Percentiles rank a stretch among this genome's conserved stretches.
These are phyloP conservation scores for Coelopa frigida DNA, from an alignment of 1,140 invertebrate genomes.

Conservation along the genomic window DNA sequence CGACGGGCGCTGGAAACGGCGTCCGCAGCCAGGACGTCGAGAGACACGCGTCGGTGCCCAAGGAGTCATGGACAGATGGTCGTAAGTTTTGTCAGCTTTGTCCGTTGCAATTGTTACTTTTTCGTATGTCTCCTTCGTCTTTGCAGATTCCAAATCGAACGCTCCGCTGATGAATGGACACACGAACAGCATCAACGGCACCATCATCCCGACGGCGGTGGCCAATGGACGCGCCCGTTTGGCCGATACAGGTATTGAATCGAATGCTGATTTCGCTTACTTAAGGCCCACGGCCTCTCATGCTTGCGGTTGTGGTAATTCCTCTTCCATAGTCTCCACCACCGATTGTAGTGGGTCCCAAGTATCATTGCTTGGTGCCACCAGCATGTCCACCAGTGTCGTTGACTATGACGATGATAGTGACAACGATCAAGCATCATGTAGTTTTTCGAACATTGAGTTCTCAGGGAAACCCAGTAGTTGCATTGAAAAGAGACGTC, in stretches of 20 bases:
- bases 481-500: slow-evolving; percentile 29
- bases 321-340: too few relatives aligned
- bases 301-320: background rate
- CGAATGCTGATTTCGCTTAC: slow-evolving; percentile 23
- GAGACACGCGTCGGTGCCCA: background rate
- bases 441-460: slow-evolving; percentile 7
- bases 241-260: slow-evolving; percentile 23
- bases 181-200: background rate
- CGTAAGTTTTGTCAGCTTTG: background rate
- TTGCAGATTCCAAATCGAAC: slow-evolving; percentile 18
- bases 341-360: too few relatives aligned
- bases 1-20: background rate
- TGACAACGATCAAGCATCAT: too few relatives aligned
- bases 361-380: too few relatives aligned
- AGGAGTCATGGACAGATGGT: background rate
- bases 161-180: slow-evolving; percentile 24
- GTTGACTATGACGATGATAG: too few relatives aligned
- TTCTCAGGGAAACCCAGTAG: too few relatives aligned
- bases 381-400: too few relatives aligned
- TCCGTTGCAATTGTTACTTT: background rate
- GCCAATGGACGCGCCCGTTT: slow-evolving; percentile 21
- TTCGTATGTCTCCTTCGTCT: background rate
- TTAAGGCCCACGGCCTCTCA: slow-evolving; percentile 8
- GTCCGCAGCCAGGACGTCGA: background rate
- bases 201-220: background rate